phyloP scores from a whole-genome alignment of 2,113 vertebrate species.

The Herpetotheres cachinnans region DNA sequence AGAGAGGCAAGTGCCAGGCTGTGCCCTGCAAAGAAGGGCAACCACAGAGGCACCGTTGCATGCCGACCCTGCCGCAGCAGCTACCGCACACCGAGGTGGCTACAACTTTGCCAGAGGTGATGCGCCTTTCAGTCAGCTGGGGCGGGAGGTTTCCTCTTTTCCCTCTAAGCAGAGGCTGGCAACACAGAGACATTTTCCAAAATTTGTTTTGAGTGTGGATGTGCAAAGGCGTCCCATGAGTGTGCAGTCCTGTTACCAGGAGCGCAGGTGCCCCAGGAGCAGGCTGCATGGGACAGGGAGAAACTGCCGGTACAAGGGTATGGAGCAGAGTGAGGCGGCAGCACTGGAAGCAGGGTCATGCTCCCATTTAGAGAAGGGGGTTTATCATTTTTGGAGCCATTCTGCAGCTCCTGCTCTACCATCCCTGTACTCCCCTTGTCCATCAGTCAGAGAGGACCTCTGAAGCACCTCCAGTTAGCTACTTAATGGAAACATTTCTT shows the following conservation, averaged over 20 bases:
- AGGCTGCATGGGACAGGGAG: not conserved
- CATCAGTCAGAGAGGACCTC: not conserved
- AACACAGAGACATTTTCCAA: not conserved
- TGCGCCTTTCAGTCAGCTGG: not conserved
- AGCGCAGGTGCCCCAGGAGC: not conserved
- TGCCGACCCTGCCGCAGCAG: rapidly evolving
- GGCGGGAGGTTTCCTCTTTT: not conserved
- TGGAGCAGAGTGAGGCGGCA: not conserved
- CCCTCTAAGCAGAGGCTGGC: not conserved
- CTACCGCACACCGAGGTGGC: rapidly evolving
- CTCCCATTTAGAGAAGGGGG: not conserved
- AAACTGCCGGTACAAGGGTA: not conserved
- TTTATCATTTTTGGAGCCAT: not conserved
- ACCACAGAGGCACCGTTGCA: not conserved
- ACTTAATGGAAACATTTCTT: not conserved
- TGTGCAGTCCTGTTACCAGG: rapidly evolving
- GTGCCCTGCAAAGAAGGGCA: not conserved
- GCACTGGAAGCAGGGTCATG: not conserved
- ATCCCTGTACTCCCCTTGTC: not conserved
- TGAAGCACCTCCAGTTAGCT: not conserved
- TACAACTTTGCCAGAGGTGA: not conserved
- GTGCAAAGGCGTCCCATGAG: not conserved
- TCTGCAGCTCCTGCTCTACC: not conserved
- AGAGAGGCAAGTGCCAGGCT: not conserved
- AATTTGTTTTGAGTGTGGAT: not conserved